phyloP scores from a whole-genome alignment of 2,888 invertebrate species.

The Dioctria linearis region DNA sequence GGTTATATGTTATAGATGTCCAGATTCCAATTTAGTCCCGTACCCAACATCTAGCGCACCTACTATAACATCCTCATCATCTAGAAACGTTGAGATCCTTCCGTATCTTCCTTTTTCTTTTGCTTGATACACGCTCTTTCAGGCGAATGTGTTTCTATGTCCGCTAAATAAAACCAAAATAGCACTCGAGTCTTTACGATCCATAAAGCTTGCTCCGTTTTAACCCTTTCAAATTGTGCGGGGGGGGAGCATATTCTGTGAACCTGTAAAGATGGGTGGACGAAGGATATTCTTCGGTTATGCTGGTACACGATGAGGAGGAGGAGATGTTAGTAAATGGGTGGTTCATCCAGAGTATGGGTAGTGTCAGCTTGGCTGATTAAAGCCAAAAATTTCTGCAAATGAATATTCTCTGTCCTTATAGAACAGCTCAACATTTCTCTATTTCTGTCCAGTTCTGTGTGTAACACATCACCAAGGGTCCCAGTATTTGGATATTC shows the following conservation, averaged over 20 bases:
- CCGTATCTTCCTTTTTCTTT: constrained; percentile 45
- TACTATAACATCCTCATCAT: background rate
- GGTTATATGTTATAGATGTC: constrained; percentile 29
- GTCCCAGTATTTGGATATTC: constrained; percentile 48
- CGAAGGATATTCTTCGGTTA: constrained; percentile 32
- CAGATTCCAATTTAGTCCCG: constrained; percentile 34
- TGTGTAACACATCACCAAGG: constrained; percentile 50
- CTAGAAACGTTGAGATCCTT: background rate
- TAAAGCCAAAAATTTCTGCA: constrained; percentile 57
- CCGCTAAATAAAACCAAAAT: constrained; percentile 59
- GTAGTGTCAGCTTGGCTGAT: constrained; percentile 53
- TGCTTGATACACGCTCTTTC: constrained; percentile 40
- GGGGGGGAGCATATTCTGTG: constrained; percentile 9
- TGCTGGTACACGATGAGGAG: constrained; percentile 30
- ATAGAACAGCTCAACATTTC: constrained; percentile 34
- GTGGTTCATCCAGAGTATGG: background rate
- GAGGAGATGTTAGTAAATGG: constrained; percentile 3
- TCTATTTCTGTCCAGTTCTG: constrained; percentile 41
- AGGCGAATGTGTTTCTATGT: constrained; percentile 53
- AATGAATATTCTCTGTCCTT: constrained; percentile 55
- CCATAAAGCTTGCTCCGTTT: constrained; percentile 59
- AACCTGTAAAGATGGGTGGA: constrained; percentile 21
- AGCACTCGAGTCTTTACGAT: constrained; percentile 59
- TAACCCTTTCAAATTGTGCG: constrained; percentile 52
- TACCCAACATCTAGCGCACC: background rate